phyloP scores from a whole-genome alignment of 2,113 vertebrate species.

The Psephotus haematonotus region DNA sequence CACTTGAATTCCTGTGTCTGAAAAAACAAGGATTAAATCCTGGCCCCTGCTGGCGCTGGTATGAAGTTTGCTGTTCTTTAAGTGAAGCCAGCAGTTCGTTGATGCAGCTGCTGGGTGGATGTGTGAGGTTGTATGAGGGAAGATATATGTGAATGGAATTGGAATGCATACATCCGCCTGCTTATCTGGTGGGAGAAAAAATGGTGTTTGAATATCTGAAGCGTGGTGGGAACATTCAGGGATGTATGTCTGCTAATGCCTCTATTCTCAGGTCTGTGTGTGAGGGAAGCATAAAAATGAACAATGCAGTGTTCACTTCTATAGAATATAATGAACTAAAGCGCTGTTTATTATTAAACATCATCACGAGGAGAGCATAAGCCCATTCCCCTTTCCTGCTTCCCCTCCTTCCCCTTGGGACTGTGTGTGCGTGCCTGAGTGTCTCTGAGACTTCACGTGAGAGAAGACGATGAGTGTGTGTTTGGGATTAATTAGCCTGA shows the following conservation, averaged over 20 bases:
- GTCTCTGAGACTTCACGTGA: constrained; percentile 19
- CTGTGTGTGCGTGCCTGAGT: constrained; percentile 34
- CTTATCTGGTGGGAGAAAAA: neutral
- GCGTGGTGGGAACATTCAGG: neutral
- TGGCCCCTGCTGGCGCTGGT: neutral
- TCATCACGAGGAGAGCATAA: neutral
- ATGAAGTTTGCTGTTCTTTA: neutral
- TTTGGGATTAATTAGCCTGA: constrained; percentile 44
- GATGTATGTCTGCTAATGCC: neutral
- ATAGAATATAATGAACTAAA: neutral
- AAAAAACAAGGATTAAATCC: neutral
- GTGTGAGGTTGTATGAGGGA: neutral
- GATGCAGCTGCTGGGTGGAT: neutral
- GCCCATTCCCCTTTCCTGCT: neutral
- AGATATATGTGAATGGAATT: rapidly evolving
- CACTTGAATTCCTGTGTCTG: rapidly evolving
- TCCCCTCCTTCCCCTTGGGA: neutral
- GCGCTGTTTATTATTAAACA: neutral
- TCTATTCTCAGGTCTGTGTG: neutral
- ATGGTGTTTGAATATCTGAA: neutral
- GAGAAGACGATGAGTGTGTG: neutral
- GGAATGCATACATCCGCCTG: neutral
- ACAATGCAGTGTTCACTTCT: rapidly evolving
- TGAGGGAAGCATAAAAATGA: neutral
- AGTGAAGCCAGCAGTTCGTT: neutral